A percentile compares a stretch with the other conserved stretches of the same genome.
Conservation (phyloP, 2,113 vertebrate species). For the Galemys pyrenaicus region DNA sequence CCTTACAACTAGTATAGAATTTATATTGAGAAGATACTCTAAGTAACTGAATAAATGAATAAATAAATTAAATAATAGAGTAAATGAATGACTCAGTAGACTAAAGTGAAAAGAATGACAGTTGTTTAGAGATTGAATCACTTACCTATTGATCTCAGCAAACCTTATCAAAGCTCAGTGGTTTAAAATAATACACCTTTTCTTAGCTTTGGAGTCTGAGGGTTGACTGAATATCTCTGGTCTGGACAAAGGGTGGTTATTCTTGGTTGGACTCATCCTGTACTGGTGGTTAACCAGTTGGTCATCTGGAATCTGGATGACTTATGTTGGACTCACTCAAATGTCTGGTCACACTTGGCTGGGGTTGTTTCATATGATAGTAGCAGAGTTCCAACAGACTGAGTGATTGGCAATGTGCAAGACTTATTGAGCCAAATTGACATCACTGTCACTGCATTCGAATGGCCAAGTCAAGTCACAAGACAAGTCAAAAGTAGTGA, state of each 20-base stretch:
- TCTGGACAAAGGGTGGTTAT: not conserved
- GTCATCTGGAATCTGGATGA: not conserved
- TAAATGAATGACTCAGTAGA: not conserved
- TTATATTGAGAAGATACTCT: conserved; percentile 21
- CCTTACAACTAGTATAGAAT: not conserved
- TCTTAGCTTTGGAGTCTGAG: not conserved
- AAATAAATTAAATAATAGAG: too few species aligned
- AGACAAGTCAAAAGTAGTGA: not conserved
- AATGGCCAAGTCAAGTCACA: not conserved
- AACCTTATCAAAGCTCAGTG: not conserved
- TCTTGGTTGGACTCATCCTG: not conserved
- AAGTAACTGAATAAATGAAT: not conserved
- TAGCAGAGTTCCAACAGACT: not conserved
- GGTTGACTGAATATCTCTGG: not conserved
- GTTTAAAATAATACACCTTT: not conserved
- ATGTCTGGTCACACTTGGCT: not conserved
- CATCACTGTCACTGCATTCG: not conserved
- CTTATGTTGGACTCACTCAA: not conserved
- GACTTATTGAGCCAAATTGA: not conserved
- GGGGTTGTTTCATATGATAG: not conserved
- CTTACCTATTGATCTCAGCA: not conserved
- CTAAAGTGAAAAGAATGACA: not conserved
- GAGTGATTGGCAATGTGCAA: not conserved
- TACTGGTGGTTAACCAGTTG: not conserved
- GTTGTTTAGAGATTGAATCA: not conserved